Percentiles rank a stretch among this genome's conserved stretches.
phyloP scores from a whole-genome alignment of 2,888 invertebrate genomes.

The Lasioglossum marginatum region DNA sequence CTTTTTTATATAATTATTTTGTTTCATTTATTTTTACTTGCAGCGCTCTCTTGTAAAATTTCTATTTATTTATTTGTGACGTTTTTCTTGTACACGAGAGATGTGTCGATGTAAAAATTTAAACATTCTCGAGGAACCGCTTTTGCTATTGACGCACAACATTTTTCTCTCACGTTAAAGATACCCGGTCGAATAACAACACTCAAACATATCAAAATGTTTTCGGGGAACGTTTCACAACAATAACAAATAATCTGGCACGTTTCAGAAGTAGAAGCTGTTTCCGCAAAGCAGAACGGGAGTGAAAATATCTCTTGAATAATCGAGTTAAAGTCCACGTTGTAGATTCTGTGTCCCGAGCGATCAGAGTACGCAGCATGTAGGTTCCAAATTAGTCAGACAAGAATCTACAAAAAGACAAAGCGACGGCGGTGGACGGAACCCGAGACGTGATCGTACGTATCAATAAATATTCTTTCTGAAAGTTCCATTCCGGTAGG shows the following conservation, averaged over 20 bases:
- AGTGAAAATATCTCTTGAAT: neutral
- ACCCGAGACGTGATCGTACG: constrained; percentile 46
- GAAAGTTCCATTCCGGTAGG: constrained; percentile 49
- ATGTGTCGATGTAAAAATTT: too few relatives aligned
- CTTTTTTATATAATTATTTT: too few relatives aligned
- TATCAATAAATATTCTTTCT: constrained; percentile 63
- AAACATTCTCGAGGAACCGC: too few relatives aligned
- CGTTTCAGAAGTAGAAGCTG: neutral
- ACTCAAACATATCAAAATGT: neutral
- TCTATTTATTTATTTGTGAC: too few relatives aligned
- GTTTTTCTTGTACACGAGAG: too few relatives aligned
- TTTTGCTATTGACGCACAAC: too few relatives aligned
- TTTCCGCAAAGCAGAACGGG: neutral
- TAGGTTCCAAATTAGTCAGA: neutral
- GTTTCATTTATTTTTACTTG: too few relatives aligned
- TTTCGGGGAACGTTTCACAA: neutral
- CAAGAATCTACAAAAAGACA: neutral
- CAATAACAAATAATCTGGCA: neutral
- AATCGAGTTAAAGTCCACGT: neutral
- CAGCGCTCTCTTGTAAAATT: too few relatives aligned
- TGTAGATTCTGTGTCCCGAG: neutral
- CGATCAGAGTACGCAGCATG: neutral
- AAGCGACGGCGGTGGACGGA: neutral
- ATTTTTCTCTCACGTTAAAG: too few relatives aligned
- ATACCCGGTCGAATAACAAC: too few relatives aligned